A percentile compares a stretch with the other conserved stretches of the same genome.
Evolutionary conservation across 2,888 invertebrate species (phyloP).

Genomic region (Oxyteleia sp.): DNA sequence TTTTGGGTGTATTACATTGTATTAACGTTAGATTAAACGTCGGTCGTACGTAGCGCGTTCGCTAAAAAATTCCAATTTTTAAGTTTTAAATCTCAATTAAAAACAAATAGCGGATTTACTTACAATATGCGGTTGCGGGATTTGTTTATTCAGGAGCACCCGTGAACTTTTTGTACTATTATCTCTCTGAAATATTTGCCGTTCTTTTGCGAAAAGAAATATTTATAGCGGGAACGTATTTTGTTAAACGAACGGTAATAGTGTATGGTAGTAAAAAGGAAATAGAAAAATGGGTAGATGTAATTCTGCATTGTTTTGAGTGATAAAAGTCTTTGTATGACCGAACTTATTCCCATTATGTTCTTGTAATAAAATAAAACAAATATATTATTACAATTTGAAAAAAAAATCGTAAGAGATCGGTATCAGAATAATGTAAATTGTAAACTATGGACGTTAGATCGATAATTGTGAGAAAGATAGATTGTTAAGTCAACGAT

Average conservation of each 20-base stretch:
- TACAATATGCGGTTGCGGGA: conserved; percentile 66
- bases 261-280: conserved; percentile 21
- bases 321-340: too few species aligned
- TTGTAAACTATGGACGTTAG: too few species aligned
- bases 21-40: conserved; percentile 57
- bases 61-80: conserved; percentile 62
- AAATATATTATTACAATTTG: too few species aligned
- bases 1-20: conserved; percentile 22
- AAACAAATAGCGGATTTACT: conserved; percentile 70
- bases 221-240: conserved; percentile 63
- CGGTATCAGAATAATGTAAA: too few species aligned
- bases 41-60: conserved; percentile 5
- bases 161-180: conserved; percentile 65
- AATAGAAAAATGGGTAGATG: conserved; percentile 45
- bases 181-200: conserved; percentile 56
- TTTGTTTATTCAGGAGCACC: conserved; percentile 60
- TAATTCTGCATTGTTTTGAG: too few species aligned
- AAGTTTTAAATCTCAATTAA: conserved; percentile 72
- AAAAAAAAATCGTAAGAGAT: too few species aligned
- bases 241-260: conserved; percentile 49
- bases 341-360: too few species aligned
- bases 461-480: too few species aligned
- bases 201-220: conserved; percentile 66
- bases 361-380: too few species aligned
- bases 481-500: too few species aligned